Percentiles rank a stretch among this genome's conserved stretches.
Conservation (phyloP, 1,140 invertebrate species). For the Caenorhabditis briggsae region DNA sequence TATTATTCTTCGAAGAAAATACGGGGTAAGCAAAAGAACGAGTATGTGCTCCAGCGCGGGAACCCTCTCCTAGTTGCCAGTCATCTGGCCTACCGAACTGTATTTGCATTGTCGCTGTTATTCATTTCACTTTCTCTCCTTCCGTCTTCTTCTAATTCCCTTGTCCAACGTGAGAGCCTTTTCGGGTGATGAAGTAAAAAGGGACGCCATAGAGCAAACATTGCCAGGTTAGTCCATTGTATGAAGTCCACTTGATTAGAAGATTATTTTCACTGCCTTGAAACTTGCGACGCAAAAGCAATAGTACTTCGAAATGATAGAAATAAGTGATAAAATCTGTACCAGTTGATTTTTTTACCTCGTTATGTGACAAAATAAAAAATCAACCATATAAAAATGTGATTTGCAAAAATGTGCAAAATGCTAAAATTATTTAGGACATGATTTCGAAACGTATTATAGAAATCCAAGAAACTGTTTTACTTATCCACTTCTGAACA, state of each 20-base stretch:
- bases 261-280: constrained; percentile 24
- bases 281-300: not conserved
- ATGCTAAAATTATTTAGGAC: not conserved
- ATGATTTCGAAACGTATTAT: not conserved
- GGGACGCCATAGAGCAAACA: constrained; percentile 5
- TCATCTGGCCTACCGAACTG: not conserved
- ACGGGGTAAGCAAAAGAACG: constrained; percentile 22
- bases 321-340: too few relatives aligned
- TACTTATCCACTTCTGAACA: too few relatives aligned
- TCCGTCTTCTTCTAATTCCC: too few relatives aligned
- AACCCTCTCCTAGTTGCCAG: not conserved
- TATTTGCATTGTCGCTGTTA: not conserved
- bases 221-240: not conserved
- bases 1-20: not conserved
- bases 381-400: too few relatives aligned
- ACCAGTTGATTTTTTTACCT: too few relatives aligned
- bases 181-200: constrained; percentile 12
- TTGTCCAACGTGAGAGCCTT: not conserved
- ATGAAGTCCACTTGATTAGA: constrained; percentile 48
- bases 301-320: not conserved
- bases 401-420: not conserved
- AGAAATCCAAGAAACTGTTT: too few relatives aligned
- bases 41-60: constrained; percentile 13
- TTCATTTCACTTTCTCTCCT: not conserved
- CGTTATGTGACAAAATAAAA: too few relatives aligned